Percentiles rank a stretch among this genome's conserved stretches.
Evolutionary conservation across 2,113 vertebrate genomes (phyloP).

Genomic region (Corynorhinus townsendii): DNA sequence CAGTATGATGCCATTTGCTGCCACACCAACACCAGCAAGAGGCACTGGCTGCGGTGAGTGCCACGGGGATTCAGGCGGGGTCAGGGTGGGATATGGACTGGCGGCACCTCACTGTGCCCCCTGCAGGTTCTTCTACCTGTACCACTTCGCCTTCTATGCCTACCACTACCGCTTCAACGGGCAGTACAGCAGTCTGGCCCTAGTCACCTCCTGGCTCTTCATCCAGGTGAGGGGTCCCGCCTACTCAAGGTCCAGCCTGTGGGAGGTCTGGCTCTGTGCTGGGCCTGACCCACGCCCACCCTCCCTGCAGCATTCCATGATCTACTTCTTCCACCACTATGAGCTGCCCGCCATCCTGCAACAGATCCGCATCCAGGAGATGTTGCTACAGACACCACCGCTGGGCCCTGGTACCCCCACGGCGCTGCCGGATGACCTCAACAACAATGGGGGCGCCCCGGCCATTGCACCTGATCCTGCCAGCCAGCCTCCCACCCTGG

Average conservation of each 20-base stretch:
- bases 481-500: constrained; percentile 41
- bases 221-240: constrained; percentile 87
- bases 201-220: constrained; percentile 99
- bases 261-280: neutral
- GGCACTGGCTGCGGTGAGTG: constrained; percentile 94
- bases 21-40: constrained; percentile 97
- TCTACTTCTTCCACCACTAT: constrained; percentile 99
- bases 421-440: constrained; percentile 92
- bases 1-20: constrained; percentile 98
- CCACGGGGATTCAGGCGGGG: rapidly evolving
- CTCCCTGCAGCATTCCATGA: constrained; percentile 92
- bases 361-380: constrained; percentile 97
- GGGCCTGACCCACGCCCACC: rapidly evolving
- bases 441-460: constrained; percentile 86
- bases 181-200: constrained; percentile 97
- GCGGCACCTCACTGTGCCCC: neutral
- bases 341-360: constrained; percentile 97
- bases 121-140: constrained; percentile 96
- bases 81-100: constrained; percentile 28
- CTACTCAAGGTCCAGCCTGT: neutral
- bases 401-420: constrained; percentile 89
- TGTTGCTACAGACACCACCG: constrained; percentile 95
- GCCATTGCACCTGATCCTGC: rapidly evolving
- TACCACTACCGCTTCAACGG: constrained; percentile 99
- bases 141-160: constrained; percentile 98